These are phyloP conservation scores for Steinernema carpocapsae DNA, from an alignment of 2,888 invertebrate genomes.

Conservation along the genomic window DNA sequence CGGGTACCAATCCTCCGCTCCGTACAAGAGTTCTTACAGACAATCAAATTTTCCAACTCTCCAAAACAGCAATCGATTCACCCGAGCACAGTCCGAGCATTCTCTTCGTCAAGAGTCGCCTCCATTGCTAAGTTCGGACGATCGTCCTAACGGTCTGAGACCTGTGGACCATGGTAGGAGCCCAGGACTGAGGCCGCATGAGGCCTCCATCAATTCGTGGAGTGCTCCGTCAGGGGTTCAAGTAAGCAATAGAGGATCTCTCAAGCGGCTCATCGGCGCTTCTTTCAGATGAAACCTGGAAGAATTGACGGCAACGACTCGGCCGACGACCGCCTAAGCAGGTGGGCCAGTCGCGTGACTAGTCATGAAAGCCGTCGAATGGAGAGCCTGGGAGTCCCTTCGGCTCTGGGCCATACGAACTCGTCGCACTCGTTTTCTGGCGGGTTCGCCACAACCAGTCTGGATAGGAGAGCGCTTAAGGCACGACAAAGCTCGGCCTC, in stretches of 20 bases:
- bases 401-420: neutral
- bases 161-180: neutral
- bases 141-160: neutral
- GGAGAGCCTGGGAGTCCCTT: neutral
- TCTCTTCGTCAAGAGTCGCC: slow-evolving; percentile 17
- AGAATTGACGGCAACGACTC: neutral
- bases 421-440: slow-evolving; percentile 20
- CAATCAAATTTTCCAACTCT: slow-evolving; percentile 66
- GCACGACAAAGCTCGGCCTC: neutral
- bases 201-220: neutral
- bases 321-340: slow-evolving; percentile 7
- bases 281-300: neutral
- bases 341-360: slow-evolving; percentile 21
- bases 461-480: slow-evolving; percentile 10
- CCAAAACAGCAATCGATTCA: slow-evolving; percentile 42
- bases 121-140: neutral
- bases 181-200: neutral
- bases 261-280: neutral
- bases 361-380: neutral
- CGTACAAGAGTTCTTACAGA: slow-evolving; percentile 65
- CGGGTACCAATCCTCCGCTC: slow-evolving; percentile 62
- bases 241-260: neutral
- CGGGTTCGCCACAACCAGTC: neutral
- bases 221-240: slow-evolving; percentile 18
- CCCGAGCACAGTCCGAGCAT: slow-evolving; percentile 13